Evolutionary conservation across 1,140 invertebrate species (phyloP), one percentile per base, ranked within the genome.

Genomic region (Hyles vespertilio): DNA sequence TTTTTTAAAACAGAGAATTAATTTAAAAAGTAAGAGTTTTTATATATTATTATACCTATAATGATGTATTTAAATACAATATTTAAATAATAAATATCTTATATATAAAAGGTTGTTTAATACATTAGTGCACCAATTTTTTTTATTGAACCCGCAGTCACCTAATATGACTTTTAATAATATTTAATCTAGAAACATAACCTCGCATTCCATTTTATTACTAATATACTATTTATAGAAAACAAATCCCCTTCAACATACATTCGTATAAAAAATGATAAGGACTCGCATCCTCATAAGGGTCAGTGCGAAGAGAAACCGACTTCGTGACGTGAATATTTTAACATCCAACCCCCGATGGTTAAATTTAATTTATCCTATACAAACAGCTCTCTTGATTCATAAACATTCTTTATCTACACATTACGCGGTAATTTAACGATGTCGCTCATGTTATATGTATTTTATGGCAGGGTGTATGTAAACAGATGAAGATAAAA

Each of bases 251-350:
- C 36, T 40, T 40, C 5, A 40, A 5, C 8, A 8, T 40, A 8
- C 22, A 22, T 22, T 22, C 22, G 8, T 40, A 40, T 40, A 5
- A 5, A 40, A 40, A 40, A 40, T 5, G 4, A 40, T 40, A 40
- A 40, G 1, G 1, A 40, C 36, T 5, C 36, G 36, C 8, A 40
- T 40, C 36, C 9, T 46, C 11, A 10, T 46, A 48, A 22, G 6
- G 47, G 47, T 11, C 47, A 48, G 10, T 22, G 6, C 3, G 11
- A 56, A 48, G 45, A 12, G 45, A 12, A 56, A 22, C 11, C 2
- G 2, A 49, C 22, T 65, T 55, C 65, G 61, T 67, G 64, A 67
- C 51, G 9, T 12, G 63, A 69, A 66, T 66, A 66, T 69, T 58
- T 69, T 66, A 63, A 47, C 45, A 45, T 32, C 12, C 45, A 45